Conservation (phyloP, 2,888 invertebrate species). For the Rugalucina vietnamica region DNA sequence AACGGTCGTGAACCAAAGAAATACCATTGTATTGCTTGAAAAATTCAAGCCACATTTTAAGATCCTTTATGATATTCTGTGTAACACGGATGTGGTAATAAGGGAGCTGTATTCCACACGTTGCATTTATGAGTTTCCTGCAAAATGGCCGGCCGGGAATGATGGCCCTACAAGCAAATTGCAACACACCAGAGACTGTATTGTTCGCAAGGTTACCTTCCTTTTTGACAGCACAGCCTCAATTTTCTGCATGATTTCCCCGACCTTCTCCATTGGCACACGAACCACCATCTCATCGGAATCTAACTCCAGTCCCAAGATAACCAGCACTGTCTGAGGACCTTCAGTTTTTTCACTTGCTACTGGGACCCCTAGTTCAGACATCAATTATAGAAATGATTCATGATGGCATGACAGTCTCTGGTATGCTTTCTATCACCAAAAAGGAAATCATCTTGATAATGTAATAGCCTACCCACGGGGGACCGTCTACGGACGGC, state of each 20-base stretch:
- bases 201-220: neutral
- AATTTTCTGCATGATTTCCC: neutral
- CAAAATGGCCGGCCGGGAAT: constrained; percentile 38
- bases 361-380: constrained; percentile 24
- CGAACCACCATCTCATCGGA: constrained; percentile 25
- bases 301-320: constrained; percentile 34
- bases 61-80: constrained; percentile 10
- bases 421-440: neutral
- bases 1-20: constrained; percentile 33
- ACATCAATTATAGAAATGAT: constrained; percentile 1
- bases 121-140: constrained; percentile 25
- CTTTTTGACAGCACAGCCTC: neutral
- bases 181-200: constrained; percentile 33
- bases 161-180: constrained; percentile 46
- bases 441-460: constrained; percentile 47
- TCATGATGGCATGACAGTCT: neutral
- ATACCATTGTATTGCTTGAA: neutral
- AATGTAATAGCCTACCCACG: constrained; percentile 22
- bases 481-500: neutral
- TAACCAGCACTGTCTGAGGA: constrained; percentile 17
- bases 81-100: constrained; percentile 20
- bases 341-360: constrained; percentile 38
- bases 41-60: constrained; percentile 36
- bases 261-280: neutral
- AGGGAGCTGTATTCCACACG: constrained; percentile 10